Base-by-base conservation (phyloP, 2,888 invertebrate species). In the Ceriagrion tenellum region DNA sequence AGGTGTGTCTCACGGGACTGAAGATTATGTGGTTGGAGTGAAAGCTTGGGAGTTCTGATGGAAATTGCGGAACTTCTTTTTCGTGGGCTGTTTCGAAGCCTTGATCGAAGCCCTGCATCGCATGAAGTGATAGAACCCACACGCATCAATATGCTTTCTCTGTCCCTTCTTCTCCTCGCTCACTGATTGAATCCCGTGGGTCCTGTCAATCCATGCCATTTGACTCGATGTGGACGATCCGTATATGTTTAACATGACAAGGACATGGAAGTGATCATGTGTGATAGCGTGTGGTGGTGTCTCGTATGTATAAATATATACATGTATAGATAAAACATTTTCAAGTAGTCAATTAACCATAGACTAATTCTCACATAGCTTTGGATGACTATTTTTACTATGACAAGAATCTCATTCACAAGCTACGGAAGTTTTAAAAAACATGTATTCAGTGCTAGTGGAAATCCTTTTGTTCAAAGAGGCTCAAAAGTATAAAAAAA, bases 281-380 rank as follows among this genome's bases (percentile, higher is more conserved):
- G 93, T 93, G 93, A 93, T 93, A 93, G 69, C 81, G 81, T 69
- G 63, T 35, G 69, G 35, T 93, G 93, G 93, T 93, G 93, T 74
- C 69, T 63, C 91, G 63, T 91, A 93, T 93, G 93, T 93, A 93
- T 69, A 93, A 69, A 93, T 59, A 55, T 59, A 91, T 91, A 91
- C 59, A 56, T 91, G 59, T 91, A 55, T 91, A 91, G 30, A 59
- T 91, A 69, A 69, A 30, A 35, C 63, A 74, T 59, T 93, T 93
- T 93, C 69, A 69, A 69, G 93, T 93, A 93, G 93, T 93, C 93
- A 93, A 93, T 93, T 93, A 93, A 93, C 69, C 93, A 93, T 93
- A 93, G 93, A 93, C 93, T 93, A 69, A 93, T 93, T 93, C 93
- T 93, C 93, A 93, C 47, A 93, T 93, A 69, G 93, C 93, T 93